Percentiles rank a stretch among this genome's conserved stretches.
Conservation (phyloP, 2,797 vertebrate species). For the Microctenopoma lineatum region DNA sequence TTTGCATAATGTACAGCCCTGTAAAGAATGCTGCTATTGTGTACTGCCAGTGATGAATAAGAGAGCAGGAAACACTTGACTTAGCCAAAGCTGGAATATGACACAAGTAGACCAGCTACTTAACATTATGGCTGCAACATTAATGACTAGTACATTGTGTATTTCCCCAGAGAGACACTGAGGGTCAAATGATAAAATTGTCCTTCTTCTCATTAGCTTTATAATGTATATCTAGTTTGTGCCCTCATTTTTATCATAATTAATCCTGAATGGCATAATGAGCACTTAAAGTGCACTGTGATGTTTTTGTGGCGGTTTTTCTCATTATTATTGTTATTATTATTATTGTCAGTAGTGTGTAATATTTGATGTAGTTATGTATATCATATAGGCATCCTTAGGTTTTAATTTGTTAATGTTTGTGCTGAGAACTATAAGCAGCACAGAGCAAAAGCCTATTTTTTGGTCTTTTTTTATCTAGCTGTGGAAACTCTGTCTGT, state of each 20-base stretch:
- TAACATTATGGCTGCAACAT: conserved; percentile 80
- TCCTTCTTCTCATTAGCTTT: conserved; percentile 76
- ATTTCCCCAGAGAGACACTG: conserved; percentile 74
- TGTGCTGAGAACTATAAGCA: conserved; percentile 21
- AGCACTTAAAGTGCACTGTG: conserved; percentile 48
- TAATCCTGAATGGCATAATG: conserved; percentile 79
- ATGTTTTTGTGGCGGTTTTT: conserved; percentile 24
- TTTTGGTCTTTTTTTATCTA: conserved; percentile 53
- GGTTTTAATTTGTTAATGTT: conserved; percentile 15
- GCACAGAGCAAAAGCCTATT: conserved; percentile 46
- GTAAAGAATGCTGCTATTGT: conserved; percentile 47
- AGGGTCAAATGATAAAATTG: conserved; percentile 79
- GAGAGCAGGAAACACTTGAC: conserved; percentile 77
- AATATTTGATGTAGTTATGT: background rate
- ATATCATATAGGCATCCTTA: conserved; percentile 8
- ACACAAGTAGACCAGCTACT: conserved; percentile 83
- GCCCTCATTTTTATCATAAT: conserved; percentile 79
- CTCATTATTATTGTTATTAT: conserved; percentile 16
- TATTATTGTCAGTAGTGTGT: background rate
- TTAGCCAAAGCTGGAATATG: conserved; percentile 77
- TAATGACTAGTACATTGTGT: conserved; percentile 78
- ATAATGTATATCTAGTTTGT: conserved; percentile 75
- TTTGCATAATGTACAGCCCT: conserved; percentile 62
- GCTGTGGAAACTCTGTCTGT: conserved; percentile 51
- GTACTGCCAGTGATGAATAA: conserved; percentile 70